Conservation (phyloP, 1,140 invertebrate genomes). For the Zaprionus ghesquierei region DNA sequence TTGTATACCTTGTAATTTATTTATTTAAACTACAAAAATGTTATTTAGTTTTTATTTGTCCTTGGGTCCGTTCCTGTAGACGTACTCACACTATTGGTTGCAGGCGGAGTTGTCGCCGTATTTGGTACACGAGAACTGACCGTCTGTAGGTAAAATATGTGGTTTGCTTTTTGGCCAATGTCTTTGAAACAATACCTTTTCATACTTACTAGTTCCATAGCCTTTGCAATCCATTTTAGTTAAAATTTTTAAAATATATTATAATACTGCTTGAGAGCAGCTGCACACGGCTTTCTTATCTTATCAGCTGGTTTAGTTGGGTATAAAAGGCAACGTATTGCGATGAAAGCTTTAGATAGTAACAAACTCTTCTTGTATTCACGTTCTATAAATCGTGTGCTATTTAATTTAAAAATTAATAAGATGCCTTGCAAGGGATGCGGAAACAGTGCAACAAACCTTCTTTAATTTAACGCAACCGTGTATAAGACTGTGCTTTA, state of each 20-base stretch:
- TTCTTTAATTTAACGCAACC: too few species aligned
- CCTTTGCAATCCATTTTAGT: conserved; percentile 61
- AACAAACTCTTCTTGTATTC: background rate
- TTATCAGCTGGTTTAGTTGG: conserved; percentile 31
- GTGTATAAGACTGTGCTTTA: too few species aligned
- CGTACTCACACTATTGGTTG: conserved; percentile 60
- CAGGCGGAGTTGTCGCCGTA: conserved; percentile 68
- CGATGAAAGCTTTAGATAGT: conserved; percentile 8
- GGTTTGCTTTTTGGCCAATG: background rate
- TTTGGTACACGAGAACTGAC: conserved; percentile 62
- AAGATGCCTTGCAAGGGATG: conserved; percentile 74
- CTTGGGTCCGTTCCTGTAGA: conserved; percentile 65
- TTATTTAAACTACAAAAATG: too few species aligned
- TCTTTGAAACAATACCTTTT: background rate
- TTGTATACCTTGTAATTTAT: background rate
- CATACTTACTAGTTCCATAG: conserved; percentile 60
- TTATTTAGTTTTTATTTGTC: conserved; percentile 56
- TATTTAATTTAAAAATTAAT: background rate
- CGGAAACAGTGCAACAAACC: conserved; percentile 69
- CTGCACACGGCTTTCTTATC: conserved; percentile 61
- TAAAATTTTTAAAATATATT: too few species aligned
- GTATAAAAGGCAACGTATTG: conserved; percentile 35
- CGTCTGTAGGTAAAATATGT: conserved; percentile 21
- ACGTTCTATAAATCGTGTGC: background rate
- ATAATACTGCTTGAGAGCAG: background rate